Evolutionary conservation across 2,797 vertebrate genomes (phyloP).

Genomic region (Morus bassanus): DNA sequence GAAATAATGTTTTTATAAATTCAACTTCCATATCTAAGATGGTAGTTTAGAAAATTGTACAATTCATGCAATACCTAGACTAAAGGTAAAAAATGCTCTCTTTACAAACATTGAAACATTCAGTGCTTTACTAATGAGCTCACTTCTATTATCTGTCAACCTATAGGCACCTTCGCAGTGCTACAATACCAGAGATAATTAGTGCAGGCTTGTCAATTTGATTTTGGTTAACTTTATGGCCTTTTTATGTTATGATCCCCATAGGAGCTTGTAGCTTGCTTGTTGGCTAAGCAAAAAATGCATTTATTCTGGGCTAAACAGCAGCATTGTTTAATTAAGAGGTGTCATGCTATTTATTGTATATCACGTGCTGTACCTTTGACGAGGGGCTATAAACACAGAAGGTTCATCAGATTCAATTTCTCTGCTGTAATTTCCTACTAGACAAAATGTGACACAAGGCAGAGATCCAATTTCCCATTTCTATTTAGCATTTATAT

Average conservation of each 20-base stretch:
- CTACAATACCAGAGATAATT: slow-evolving; percentile 88
- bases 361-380: slow-evolving; percentile 57
- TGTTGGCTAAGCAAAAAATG: slow-evolving; percentile 15
- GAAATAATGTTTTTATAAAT: background rate
- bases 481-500: slow-evolving; percentile 84
- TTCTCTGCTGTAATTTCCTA: slow-evolving; percentile 74
- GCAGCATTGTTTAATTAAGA: slow-evolving; percentile 77
- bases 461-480: slow-evolving; percentile 74
- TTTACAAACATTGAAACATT: slow-evolving; percentile 47
- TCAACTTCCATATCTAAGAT: background rate
- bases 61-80: background rate
- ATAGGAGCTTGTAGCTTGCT: slow-evolving; percentile 70
- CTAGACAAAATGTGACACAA: slow-evolving; percentile 66
- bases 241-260: slow-evolving; percentile 73
- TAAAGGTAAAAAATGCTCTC: background rate
- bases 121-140: slow-evolving; percentile 47
- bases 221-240: slow-evolving; percentile 82
- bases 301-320: slow-evolving; percentile 66
- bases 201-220: slow-evolving; percentile 86
- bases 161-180: slow-evolving; percentile 73
- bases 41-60: background rate
- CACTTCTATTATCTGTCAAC: slow-evolving; percentile 56
- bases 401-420: slow-evolving; percentile 69
- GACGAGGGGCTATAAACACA: slow-evolving; percentile 63
- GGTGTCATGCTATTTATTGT: slow-evolving; percentile 73